Base-by-base conservation (phyloP, 1,140 invertebrate genomes). In the Papilio aristodemus region DNA sequence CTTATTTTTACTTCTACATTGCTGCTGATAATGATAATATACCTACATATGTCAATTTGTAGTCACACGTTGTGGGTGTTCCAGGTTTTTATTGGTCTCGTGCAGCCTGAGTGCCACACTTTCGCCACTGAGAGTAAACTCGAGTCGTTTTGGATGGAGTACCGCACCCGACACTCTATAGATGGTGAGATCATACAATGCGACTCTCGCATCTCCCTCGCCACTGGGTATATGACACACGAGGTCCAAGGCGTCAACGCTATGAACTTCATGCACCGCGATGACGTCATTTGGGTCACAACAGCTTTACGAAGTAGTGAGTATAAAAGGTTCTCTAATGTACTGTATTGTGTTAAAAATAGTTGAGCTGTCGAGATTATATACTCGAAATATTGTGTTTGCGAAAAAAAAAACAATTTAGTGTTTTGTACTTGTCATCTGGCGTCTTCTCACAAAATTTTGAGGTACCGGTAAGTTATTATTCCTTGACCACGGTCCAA, bases 181-280 rank as follows among this genome's bases (percentile, higher is more conserved):
- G 96, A 97, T 83, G 96, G 96, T 1, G 93, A 95, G 66, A 97
- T 98, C 68, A 94, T 97, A 38, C 95, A 95, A 74, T 95, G 95
- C 69, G 97, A 98, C 88, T 96, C 97, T 72, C 93, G 96, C 73
- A 97, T 98, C 70, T 95, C 96, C 0, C 92, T 96, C 14, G 95
- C 97, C 1, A 95, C 96, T 32, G 97, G 97, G 1, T 97, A 97
- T 84, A 94, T 97, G 94, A 94, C 94, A 0, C 94, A 96, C 63
- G 96, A 97, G 90, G 95, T 98, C 8, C 93, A 93, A 22, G 96
- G 96, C 6, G 84, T 94, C 37, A 96, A 95, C 71, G 96, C 96
- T 0, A 97, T 97, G 81, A 94, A 94, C 69, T 98, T 96, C 79
- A 97, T 98, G 94, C 96, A 97, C 86, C 93, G 94, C 64, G 96